Conservation (phyloP, 1,140 invertebrate species). For the Chironomus striatipennis region DNA sequence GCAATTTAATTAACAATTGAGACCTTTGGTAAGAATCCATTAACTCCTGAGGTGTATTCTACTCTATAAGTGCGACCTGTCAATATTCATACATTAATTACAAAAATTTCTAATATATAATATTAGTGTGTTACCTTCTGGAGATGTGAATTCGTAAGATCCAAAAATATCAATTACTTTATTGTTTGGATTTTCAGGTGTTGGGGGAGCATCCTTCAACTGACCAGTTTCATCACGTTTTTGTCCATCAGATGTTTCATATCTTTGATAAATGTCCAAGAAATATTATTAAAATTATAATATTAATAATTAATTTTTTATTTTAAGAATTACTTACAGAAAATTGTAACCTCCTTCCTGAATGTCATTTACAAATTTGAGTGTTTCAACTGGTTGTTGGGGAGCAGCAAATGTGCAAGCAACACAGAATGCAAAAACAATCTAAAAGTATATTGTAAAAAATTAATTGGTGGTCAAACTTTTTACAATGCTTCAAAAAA, state of each 20-base stretch:
- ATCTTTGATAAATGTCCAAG: conserved; percentile 33
- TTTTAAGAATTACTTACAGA: background rate
- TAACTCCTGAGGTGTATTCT: conserved; percentile 40
- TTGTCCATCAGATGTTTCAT: conserved; percentile 43
- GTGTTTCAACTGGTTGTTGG: conserved; percentile 39
- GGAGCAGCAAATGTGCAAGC: background rate
- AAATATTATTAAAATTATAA: too few relatives aligned
- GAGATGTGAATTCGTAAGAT: conserved; percentile 38
- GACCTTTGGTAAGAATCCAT: conserved; percentile 40
- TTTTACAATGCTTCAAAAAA: background rate
- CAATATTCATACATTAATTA: too few relatives aligned
- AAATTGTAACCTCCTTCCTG: conserved; percentile 42
- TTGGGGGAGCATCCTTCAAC: conserved; percentile 32
- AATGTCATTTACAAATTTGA: conserved; percentile 42
- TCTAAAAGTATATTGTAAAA: background rate
- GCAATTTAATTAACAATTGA: conserved; percentile 30
- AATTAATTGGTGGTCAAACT: background rate
- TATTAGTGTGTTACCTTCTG: too few relatives aligned
- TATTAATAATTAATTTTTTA: too few relatives aligned
- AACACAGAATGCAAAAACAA: background rate
- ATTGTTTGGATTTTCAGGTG: conserved; percentile 37
- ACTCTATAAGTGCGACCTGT: conserved; percentile 40
- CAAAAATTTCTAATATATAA: too few relatives aligned
- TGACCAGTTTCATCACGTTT: conserved; percentile 42
- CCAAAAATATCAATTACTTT: conserved; percentile 39